phyloP scores from a whole-genome alignment of 2,888 invertebrate genomes.

The Amblyjoppa fuscipennis region DNA sequence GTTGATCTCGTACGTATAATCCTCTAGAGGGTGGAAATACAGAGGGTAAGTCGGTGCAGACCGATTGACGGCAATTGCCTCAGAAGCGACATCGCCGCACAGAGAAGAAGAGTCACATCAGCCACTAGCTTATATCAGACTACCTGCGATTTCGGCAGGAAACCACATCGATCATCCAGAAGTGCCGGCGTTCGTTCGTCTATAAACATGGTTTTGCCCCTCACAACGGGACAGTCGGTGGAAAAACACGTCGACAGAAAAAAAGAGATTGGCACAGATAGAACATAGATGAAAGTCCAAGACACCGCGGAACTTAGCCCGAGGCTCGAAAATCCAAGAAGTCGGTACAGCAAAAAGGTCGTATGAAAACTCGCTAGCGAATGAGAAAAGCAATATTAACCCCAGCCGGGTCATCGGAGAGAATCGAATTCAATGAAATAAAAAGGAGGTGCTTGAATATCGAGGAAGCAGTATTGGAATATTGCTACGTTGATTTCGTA shows the following conservation, averaged over 20 bases:
- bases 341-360: not conserved
- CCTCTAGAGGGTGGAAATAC: not conserved
- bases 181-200: not conserved
- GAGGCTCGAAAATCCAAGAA: not conserved
- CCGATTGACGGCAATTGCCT: not conserved
- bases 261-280: too few species aligned
- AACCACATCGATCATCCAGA: slow-evolving; percentile 30
- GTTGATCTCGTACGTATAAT: slow-evolving; percentile 24
- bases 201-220: too few species aligned
- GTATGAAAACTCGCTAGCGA: not conserved
- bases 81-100: too few species aligned
- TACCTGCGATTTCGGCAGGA: slow-evolving; percentile 33
- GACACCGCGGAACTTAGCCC: not conserved
- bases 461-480: slow-evolving; percentile 37
- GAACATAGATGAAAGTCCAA: not conserved
- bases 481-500: slow-evolving; percentile 50
- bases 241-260: too few species aligned
- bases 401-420: slow-evolving; percentile 32
- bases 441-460: slow-evolving; percentile 3
- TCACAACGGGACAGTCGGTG: too few species aligned
- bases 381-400: slow-evolving; percentile 56
- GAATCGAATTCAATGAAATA: slow-evolving; percentile 62
- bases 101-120: not conserved
- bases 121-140: slow-evolving; percentile 8
- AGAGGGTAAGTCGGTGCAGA: not conserved